Evolutionary conservation across 2,888 invertebrate genomes (phyloP).

Genomic region (Dioctria rufipes): DNA sequence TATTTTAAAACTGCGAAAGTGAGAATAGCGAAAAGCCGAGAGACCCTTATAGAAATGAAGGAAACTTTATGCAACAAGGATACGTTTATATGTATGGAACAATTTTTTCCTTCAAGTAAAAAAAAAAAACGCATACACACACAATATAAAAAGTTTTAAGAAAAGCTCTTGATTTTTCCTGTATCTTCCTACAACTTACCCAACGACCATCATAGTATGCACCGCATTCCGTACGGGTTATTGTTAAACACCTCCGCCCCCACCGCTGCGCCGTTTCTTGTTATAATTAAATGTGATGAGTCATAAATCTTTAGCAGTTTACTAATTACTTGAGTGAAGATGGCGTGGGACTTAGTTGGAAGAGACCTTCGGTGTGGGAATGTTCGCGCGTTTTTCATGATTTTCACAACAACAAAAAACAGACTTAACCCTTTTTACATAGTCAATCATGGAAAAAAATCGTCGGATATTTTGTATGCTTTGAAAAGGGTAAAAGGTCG

Average conservation of each 20-base stretch:
- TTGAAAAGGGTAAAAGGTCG: constrained; percentile 8
- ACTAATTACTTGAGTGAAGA: constrained; percentile 40
- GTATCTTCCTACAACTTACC: background rate
- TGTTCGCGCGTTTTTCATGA: background rate
- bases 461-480: background rate
- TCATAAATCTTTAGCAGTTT: constrained; percentile 50
- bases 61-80: background rate
- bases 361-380: background rate
- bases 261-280: background rate
- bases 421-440: background rate
- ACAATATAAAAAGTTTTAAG: background rate
- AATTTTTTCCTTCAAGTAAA: background rate
- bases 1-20: background rate
- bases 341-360: background rate
- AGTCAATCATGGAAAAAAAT: background rate
- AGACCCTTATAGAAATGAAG: background rate
- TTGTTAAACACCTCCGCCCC: background rate
- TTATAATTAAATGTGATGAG: constrained; percentile 50
- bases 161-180: background rate
- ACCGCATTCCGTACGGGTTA: background rate
- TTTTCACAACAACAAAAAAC: background rate
- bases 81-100: background rate
- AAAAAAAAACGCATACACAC: background rate
- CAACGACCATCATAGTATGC: background rate
- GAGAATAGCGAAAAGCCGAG: background rate